Base-by-base conservation (phyloP, 2,797 vertebrate species). In the Apogon hyalosoma region DNA sequence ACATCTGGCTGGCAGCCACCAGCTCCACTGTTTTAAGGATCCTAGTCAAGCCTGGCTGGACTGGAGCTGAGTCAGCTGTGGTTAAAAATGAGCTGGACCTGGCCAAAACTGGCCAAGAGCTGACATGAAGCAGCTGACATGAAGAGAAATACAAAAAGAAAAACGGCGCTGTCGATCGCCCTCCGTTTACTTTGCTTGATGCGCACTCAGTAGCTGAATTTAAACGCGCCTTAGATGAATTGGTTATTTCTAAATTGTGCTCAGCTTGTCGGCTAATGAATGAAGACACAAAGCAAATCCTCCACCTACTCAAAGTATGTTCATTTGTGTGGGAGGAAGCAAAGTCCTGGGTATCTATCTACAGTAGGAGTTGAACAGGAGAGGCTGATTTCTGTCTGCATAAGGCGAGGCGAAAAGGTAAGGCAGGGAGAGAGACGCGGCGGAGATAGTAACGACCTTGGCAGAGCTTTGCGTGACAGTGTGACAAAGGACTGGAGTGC, bases 51-150 rank as follows among this genome's bases (percentile, higher is more conserved):
- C 24, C 68, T 65, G 73, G 63, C 69, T 15, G 33, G 56, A 64
- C 57, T 15, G 45, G 11, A 77, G 88, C 89, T 89, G 79, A 91
- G 72, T 91, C 88, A 90, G 87, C 84, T 66, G 43, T 57, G 57
- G 69, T 75, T 76, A 45, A 57, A 82, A 79, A 86, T 5, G 15
- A 76, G 63, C 55, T 16, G 16, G 54, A 72, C 52, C 43, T 38
- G 36, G 73, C 76, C 79, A 60, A 72, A 81, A 59, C 43, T 1
- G 14, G 38, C 79, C 69, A 54, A 57, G 42, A 66, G 72, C 57
- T 79, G 84, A 82, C 53, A 19, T 12, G 64, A 77, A 73, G 43
- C 41, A 75, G 72, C 54, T 81, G 84, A 83, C 58, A 33, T n/a
- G 66, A 75, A 68, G 42, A 69, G 57, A 72, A 75, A 61, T 36